phyloP scores from a whole-genome alignment of 2,888 invertebrate genomes.

The Griposia aprilina region DNA sequence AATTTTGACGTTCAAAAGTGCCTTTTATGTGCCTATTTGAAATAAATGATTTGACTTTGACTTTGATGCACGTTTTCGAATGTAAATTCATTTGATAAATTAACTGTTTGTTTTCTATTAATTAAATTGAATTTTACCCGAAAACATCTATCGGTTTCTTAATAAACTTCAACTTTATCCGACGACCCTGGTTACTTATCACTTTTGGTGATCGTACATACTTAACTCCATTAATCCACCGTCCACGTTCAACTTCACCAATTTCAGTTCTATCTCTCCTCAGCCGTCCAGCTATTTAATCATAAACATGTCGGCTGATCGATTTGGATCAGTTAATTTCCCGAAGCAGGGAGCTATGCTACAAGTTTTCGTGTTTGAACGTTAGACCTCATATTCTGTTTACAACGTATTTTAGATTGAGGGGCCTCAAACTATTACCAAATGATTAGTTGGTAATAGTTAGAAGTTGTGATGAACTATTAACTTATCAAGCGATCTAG shows the following conservation, averaged over 20 bases:
- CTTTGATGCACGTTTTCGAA: too few species aligned
- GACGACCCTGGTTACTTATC: too few species aligned
- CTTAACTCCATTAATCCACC: not conserved
- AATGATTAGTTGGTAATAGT: not conserved
- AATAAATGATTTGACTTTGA: too few species aligned
- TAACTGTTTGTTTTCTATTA: too few species aligned
- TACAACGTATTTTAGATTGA: constrained; percentile 23
- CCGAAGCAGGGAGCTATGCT: constrained; percentile 14
- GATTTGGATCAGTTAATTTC: constrained; percentile 53
- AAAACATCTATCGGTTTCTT: too few species aligned
- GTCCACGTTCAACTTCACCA: not conserved
- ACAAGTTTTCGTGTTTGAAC: constrained; percentile 25
- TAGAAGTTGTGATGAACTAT: not conserved
- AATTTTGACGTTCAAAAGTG: too few species aligned
- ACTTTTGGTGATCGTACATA: not conserved
- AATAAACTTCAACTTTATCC: too few species aligned
- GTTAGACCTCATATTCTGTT: constrained; percentile 5
- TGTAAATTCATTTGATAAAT: too few species aligned
- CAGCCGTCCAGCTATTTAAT: constrained; percentile 8
- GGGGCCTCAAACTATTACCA: too few species aligned
- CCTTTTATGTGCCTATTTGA: too few species aligned
- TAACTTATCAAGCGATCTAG: not conserved
- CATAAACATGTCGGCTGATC: constrained; percentile 29
- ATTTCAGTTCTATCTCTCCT: constrained; percentile 5
- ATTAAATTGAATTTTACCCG: too few species aligned